A percentile compares a stretch with the other conserved stretches of the same genome.
These are phyloP conservation scores for Coelopa frigida DNA, from an alignment of 1,140 invertebrate genomes.

Conservation along the genomic window DNA sequence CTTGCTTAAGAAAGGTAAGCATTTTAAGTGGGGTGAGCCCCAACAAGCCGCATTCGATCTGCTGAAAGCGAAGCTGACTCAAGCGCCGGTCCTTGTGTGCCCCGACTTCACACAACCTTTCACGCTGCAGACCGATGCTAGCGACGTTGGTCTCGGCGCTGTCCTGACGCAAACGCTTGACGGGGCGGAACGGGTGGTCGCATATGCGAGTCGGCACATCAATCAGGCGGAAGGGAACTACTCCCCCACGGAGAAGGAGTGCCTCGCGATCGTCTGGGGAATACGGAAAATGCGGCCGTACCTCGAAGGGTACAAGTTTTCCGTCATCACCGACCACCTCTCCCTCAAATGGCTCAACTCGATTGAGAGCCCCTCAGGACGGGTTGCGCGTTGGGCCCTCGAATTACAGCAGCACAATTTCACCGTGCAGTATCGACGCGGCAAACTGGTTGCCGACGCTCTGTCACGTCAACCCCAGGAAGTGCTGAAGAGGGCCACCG, in stretches of 20 bases:
- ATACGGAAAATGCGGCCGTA: constrained; percentile 47
- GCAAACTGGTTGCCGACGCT: too few relatives aligned
- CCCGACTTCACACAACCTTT: constrained; percentile 18
- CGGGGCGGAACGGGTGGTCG: constrained; percentile 21
- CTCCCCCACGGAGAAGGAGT: constrained; percentile 46
- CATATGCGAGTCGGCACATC: constrained; percentile 40
- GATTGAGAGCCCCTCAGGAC: constrained; percentile 27
- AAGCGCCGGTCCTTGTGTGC: constrained; percentile 16
- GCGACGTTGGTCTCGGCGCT: constrained; percentile 22
- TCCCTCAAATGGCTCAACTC: constrained; percentile 40
- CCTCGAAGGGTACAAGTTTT: constrained; percentile 22
- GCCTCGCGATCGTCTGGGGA: constrained; percentile 48
- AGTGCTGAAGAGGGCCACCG: too few relatives aligned
- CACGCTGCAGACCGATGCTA: constrained; percentile 20
- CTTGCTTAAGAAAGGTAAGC: constrained; percentile 13
- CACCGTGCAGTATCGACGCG: too few relatives aligned
- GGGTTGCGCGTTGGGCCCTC: constrained; percentile 16
- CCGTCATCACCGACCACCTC: too few relatives aligned
- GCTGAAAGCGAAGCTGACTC: constrained; percentile 9
- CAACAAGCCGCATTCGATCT: constrained; percentile 10
- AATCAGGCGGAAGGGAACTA: constrained; percentile 45
- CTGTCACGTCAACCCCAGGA: too few relatives aligned
- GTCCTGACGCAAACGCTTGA: constrained; percentile 23
- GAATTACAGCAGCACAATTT: too few relatives aligned
- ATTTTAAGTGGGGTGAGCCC: constrained; percentile 4